Percentiles rank a stretch among this genome's conserved stretches.
These are phyloP conservation scores for Gobiocypris rarus DNA, from an alignment of 2,113 vertebrate species.

Conservation along the genomic window DNA sequence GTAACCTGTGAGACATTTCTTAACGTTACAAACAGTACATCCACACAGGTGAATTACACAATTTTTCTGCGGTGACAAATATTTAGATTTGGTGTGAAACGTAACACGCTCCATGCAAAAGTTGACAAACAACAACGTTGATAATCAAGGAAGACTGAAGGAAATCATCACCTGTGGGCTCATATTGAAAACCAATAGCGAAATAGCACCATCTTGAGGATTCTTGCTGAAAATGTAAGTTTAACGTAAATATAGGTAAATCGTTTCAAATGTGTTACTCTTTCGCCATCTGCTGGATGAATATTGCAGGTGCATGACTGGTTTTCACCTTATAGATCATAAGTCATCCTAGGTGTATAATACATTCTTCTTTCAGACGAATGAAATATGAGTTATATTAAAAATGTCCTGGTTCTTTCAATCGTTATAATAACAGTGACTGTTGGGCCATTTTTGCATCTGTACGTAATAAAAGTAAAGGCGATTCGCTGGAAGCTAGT, in stretches of 20 bases:
- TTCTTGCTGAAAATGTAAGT: background rate
- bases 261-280: background rate
- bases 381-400: too few relatives aligned
- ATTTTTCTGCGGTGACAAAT: constrained; percentile 22
- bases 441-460: too few relatives aligned
- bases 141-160: background rate
- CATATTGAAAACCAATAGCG: background rate
- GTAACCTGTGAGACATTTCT: constrained; percentile 11
- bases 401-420: too few relatives aligned
- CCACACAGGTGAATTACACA: constrained; percentile 27
- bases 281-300: constrained; percentile 3
- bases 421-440: too few relatives aligned
- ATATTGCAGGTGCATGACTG: background rate
- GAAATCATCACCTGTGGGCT: background rate
- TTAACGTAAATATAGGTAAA: too few relatives aligned
- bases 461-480: too few relatives aligned
- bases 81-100: constrained; percentile 26
- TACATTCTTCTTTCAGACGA: too few relatives aligned
- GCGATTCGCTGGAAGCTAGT: too few relatives aligned
- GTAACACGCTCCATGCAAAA: background rate
- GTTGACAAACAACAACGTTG: background rate
- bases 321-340: too few relatives aligned
- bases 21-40: constrained; percentile 5
- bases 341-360: too few relatives aligned
- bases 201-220: background rate